A percentile compares a stretch with the other conserved stretches of the same genome.
These are phyloP conservation scores for Simalia tracyae DNA, from an alignment of 2,797 vertebrate genomes.

Conservation along the genomic window DNA sequence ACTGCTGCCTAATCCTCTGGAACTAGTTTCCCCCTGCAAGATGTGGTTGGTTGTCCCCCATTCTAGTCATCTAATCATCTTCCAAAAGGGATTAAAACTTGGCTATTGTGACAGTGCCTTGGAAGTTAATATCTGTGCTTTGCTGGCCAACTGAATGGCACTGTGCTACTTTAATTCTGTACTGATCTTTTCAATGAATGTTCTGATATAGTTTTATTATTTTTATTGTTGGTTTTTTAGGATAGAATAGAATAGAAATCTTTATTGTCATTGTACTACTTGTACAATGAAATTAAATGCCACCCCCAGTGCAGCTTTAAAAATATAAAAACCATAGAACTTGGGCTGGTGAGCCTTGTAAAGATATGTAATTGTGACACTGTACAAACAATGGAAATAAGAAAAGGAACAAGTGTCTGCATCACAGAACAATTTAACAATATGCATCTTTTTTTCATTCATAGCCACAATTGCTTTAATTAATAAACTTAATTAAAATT, in stretches of 20 bases:
- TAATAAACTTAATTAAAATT: neutral
- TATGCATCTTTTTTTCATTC: neutral
- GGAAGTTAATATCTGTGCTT: neutral
- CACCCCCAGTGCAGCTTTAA: too few species aligned
- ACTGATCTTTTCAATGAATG: neutral
- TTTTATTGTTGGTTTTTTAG: neutral
- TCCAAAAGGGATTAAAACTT: neutral
- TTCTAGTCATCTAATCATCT: neutral
- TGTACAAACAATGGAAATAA: neutral
- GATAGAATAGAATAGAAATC: too few species aligned
- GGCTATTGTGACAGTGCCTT: neutral
- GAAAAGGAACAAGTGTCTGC: neutral
- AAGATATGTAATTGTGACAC: neutral
- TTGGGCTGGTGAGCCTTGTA: neutral
- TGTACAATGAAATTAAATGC: too few species aligned
- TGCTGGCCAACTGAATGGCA: neutral
- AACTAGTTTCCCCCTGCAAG: neutral
- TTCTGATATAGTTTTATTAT: neutral
- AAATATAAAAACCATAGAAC: neutral
- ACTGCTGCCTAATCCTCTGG: neutral
- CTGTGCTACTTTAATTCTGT: neutral
- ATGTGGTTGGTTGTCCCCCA: neutral
- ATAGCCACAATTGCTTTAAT: neutral
- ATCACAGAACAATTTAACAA: neutral
- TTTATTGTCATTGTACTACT: too few species aligned